These are phyloP conservation scores for Craseonycteris thonglongyai DNA, from an alignment of 2,113 vertebrate genomes.

Conservation along the genomic window DNA sequence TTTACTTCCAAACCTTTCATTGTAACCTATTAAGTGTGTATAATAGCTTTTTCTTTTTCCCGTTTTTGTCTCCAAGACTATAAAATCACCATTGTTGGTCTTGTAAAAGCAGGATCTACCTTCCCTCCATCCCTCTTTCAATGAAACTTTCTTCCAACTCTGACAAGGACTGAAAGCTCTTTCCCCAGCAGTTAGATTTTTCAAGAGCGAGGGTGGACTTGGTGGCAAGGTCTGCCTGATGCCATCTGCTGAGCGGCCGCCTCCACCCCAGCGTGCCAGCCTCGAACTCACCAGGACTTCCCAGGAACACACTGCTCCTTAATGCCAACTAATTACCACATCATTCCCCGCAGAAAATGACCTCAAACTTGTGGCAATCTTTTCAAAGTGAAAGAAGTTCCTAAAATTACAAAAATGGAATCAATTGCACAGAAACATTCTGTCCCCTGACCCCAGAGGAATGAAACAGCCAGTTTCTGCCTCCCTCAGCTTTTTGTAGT, in stretches of 20 bases:
- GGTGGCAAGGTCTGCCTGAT: not conserved
- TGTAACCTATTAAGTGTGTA: not conserved
- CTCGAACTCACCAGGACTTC: constrained; percentile 19
- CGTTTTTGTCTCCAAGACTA: not conserved
- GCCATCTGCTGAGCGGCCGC: constrained; percentile 19
- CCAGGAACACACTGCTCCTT: constrained; percentile 40
- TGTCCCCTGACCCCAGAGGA: constrained; percentile 43
- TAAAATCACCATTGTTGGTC: not conserved
- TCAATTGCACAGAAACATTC: constrained; percentile 27
- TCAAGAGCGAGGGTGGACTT: constrained; percentile 9
- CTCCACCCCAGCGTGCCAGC: not conserved
- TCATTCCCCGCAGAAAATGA: not conserved
- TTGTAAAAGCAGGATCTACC: not conserved
- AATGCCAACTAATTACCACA: not conserved
- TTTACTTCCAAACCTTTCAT: not conserved
- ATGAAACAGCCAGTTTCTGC: not conserved
- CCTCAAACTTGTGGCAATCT: constrained; percentile 29
- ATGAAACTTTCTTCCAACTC: not conserved
- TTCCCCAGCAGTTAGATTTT: constrained; percentile 16
- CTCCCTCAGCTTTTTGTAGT: not conserved
- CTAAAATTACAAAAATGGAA: constrained; percentile 52
- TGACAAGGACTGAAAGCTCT: not conserved
- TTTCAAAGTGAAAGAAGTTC: constrained; percentile 35
- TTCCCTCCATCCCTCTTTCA: not conserved
- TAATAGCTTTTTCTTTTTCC: not conserved